These are phyloP conservation scores for Pithys albifrons DNA, from an alignment of 2,113 vertebrate species.

Conservation along the genomic window DNA sequence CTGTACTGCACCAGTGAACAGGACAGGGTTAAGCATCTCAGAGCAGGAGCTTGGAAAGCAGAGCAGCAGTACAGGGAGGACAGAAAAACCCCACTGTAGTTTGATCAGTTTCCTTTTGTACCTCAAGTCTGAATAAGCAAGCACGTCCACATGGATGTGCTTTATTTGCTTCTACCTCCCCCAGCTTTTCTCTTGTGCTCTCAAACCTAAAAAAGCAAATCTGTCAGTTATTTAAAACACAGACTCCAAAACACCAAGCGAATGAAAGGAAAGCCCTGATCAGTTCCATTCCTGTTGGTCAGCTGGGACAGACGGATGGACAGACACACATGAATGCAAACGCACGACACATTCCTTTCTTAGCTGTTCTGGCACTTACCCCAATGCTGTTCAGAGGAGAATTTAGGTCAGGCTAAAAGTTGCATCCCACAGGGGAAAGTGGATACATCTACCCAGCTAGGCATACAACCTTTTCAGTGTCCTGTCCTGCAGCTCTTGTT, in stretches of 20 bases:
- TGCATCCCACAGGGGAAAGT: not conserved
- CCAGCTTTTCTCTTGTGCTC: not conserved
- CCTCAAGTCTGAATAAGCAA: not conserved
- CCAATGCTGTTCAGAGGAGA: not conserved
- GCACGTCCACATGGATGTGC: not conserved
- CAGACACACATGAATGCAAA: not conserved
- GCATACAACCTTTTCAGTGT: not conserved
- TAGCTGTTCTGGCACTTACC: not conserved
- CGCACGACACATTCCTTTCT: not conserved
- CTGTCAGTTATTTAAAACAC: not conserved
- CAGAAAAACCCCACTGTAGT: not conserved
- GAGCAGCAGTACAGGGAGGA: not conserved
- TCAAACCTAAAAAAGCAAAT: not conserved
- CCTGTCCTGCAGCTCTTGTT: not conserved
- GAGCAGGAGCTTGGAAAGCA: not conserved
- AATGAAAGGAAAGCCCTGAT: not conserved
- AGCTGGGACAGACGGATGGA: not conserved
- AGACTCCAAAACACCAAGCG: not conserved
- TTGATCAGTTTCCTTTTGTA: not conserved
- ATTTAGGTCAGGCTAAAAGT: constrained; percentile 16
- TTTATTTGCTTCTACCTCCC: not conserved
- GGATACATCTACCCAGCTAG: not conserved
- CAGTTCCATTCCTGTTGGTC: not conserved
- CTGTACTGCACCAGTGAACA: rapidly evolving
- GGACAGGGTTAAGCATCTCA: not conserved